Conservation (phyloP, 2,888 invertebrate species). For the Melanostoma mellinum region DNA sequence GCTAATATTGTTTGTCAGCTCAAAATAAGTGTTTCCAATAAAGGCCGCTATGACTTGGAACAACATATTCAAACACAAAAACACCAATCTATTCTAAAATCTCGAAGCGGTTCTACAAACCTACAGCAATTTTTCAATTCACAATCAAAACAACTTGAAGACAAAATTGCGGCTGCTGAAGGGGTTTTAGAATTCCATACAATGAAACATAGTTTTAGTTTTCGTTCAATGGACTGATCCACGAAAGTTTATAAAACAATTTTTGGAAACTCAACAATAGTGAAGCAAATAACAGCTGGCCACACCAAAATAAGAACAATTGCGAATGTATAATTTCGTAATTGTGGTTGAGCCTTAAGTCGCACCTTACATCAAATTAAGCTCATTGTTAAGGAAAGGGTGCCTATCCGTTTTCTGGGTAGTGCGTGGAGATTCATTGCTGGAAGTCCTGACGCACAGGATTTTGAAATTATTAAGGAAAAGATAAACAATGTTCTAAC, state of each 20-base stretch:
- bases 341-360: no score
- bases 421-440: no score
- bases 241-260: conserved; percentile 20
- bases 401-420: no score
- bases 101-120: conserved; percentile 8
- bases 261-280: conserved; percentile 27
- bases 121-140: conserved; percentile 14
- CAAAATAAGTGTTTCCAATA: conserved; percentile 11
- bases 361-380: no score
- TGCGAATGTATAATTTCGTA: no score
- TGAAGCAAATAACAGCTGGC: conserved; percentile 4
- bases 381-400: no score
- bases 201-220: conserved; percentile 33
- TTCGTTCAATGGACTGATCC: conserved; percentile 27
- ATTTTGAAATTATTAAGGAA: no score
- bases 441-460: no score
- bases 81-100: conserved; percentile 23
- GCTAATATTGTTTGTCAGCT: neutral
- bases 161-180: conserved; percentile 24
- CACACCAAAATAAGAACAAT: conserved; percentile 1
- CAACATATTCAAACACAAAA: conserved; percentile 23
- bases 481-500: no score
- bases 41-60: conserved; percentile 24
- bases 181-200: conserved; percentile 25
- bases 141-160: conserved; percentile 24